phyloP scores from a whole-genome alignment of 2,888 invertebrate species.

The Brenthis ino region DNA sequence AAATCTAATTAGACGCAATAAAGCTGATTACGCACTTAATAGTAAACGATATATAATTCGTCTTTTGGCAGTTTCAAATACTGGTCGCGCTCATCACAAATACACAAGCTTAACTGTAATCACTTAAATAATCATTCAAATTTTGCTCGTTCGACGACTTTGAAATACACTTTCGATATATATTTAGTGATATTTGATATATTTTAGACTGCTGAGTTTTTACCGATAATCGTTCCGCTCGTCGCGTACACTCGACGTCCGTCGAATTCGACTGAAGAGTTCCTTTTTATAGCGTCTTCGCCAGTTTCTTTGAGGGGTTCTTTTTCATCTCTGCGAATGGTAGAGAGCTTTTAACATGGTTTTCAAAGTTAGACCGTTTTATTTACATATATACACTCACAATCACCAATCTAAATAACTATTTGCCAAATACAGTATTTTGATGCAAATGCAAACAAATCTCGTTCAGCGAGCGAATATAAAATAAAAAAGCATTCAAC shows the following conservation, averaged over 20 bases:
- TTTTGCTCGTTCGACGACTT: slow-evolving; percentile 18
- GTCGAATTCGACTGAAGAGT: slow-evolving; percentile 91
- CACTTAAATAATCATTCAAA: slow-evolving; percentile 17
- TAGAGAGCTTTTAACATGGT: slow-evolving; percentile 9
- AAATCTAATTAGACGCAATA: slow-evolving; percentile 32
- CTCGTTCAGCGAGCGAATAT: slow-evolving; percentile 23
- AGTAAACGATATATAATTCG: slow-evolving; percentile 50
- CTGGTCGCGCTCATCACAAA: slow-evolving; percentile 72
- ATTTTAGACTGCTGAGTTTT: slow-evolving; percentile 92
- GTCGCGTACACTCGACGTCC: slow-evolving; percentile 91
- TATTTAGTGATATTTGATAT: slow-evolving; percentile 6
- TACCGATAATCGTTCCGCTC: slow-evolving; percentile 92
- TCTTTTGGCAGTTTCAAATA: slow-evolving; percentile 76
- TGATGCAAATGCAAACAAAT: slow-evolving; percentile 35
- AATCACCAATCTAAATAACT: slow-evolving; percentile 34
- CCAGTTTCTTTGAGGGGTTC: slow-evolving; percentile 88
- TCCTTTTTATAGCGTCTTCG: slow-evolving; percentile 86
- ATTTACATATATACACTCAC: slow-evolving; percentile 24
- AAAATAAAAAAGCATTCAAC: slow-evolving; percentile 18
- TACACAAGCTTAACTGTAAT: slow-evolving; percentile 61
- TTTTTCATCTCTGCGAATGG: slow-evolving; percentile 86
- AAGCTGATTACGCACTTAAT: slow-evolving; percentile 60
- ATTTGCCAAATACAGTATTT: slow-evolving; percentile 10
- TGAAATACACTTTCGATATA: slow-evolving; percentile 15
- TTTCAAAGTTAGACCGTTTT: not conserved